Evolutionary conservation across 2,797 vertebrate species (phyloP), one percentile per base, ranked within the genome.

Genomic region (Salmo trutta): DNA sequence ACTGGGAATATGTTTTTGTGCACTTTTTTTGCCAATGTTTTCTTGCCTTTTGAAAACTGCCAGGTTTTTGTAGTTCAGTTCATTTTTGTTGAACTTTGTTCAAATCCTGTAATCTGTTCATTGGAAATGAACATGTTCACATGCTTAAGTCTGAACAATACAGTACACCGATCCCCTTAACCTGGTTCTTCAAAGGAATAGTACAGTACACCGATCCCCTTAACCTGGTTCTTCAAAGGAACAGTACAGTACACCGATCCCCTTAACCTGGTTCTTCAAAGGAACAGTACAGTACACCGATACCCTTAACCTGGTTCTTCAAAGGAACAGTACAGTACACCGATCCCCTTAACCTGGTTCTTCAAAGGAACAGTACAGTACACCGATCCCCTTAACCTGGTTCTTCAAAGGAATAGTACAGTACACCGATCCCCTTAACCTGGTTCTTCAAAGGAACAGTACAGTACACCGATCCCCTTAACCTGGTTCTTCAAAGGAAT

Each of bases 1-100:
- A 83, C 51, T 73, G 76, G 77, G 31, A 74, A 36, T 62, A 41
- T 77, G 21, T 84, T 79, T 78, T 77, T 78, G 84, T 81, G 83
- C 75, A 87, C 76, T 71, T 62, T 83, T 59, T 71, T 59, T 59
- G 31, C 41, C 76, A 86, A 84, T 74, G 16, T 54, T 21, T 79
- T 36, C n/a, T 69, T 73, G 79, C 66, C 54, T 77, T 77, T 72
- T 21, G 36, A 73, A 78, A 74, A 62, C 24, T 64, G 71, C 2
- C 53, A 64, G 54, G 73, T 59, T 54, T 84, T 75, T 36, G 69
- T 74, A 71, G 54, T 64, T 36, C 66, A 68, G 66, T 68, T 33
- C 14, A 68, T 85, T 81, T 84, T 74, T 24, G 78, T 24, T 71
- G 73, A 73, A 8, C 29, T 78, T 81, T 79, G n/a, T 73, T 53